A percentile compares a stretch with the other conserved stretches of the same genome.
Evolutionary conservation across 2,113 vertebrate species (phyloP).

Genomic region (Crotalus helleri): DNA sequence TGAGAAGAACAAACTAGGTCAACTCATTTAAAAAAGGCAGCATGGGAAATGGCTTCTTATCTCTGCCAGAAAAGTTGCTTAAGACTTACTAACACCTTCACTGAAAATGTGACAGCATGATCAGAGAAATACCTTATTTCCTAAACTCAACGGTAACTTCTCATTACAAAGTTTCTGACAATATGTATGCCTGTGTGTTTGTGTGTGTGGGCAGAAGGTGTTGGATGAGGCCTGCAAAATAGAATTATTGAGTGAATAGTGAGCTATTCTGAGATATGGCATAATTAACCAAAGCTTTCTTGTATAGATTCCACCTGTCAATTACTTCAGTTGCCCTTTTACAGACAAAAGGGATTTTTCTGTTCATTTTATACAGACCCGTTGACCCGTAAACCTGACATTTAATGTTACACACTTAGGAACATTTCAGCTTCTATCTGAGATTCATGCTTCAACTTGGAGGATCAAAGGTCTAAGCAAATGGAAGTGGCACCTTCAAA

Average conservation of each 20-base stretch:
- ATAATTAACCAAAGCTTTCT: constrained; percentile 18
- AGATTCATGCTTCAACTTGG: constrained; percentile 27
- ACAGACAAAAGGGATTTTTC: constrained; percentile 21
- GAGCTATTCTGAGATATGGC: not conserved
- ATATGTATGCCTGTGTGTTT: not conserved
- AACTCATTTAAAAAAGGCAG: not conserved
- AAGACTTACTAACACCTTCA: not conserved
- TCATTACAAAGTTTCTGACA: not conserved
- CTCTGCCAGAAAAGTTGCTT: not conserved
- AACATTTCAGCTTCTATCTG: constrained; percentile 29
- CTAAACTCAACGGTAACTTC: not conserved
- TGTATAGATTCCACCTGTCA: constrained; percentile 29
- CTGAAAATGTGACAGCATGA: not conserved
- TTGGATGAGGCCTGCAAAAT: not conserved
- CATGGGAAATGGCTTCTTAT: too few species aligned
- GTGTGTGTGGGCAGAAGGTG: not conserved
- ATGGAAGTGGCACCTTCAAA: not conserved
- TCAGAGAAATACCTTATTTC: not conserved
- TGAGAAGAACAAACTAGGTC: not conserved
- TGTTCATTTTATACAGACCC: constrained; percentile 35
- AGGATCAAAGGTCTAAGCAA: constrained; percentile 31
- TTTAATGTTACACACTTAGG: constrained; percentile 42
- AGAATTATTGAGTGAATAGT: constrained; percentile 3
- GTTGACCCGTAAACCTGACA: constrained; percentile 49
- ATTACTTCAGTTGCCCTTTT: constrained; percentile 42